Percentiles rank a stretch among this genome's conserved stretches.
Evolutionary conservation across 2,113 vertebrate genomes (phyloP).

Genomic region (Stegostoma tigrinum): DNA sequence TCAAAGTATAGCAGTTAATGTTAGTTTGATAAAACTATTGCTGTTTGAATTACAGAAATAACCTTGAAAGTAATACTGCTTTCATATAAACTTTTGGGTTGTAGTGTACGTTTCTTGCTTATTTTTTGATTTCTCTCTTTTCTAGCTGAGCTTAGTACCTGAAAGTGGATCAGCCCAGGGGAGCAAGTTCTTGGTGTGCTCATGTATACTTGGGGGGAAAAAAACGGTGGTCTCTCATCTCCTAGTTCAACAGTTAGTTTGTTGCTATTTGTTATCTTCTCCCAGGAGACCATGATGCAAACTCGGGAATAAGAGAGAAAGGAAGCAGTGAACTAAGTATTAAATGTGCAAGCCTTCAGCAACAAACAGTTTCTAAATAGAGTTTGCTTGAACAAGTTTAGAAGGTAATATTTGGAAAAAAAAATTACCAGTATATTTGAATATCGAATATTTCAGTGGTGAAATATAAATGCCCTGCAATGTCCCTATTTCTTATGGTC

Average conservation of each 20-base stretch:
- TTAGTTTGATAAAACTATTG: background rate
- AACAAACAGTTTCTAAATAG: background rate
- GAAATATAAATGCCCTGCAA: background rate
- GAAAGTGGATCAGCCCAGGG: background rate
- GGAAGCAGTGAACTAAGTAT: background rate
- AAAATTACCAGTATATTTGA: background rate
- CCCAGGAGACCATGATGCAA: background rate
- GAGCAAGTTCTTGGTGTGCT: background rate
- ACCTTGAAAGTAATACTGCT: background rate
- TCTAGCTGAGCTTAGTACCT: background rate
- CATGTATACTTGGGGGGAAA: background rate
- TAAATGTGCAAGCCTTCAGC: too few relatives aligned
- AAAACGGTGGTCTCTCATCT: background rate
- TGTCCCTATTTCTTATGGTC: too few relatives aligned
- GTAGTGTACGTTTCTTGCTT: background rate
- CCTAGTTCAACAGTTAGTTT: background rate
- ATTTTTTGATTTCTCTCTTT: background rate
- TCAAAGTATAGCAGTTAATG: background rate
- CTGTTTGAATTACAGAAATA: background rate
- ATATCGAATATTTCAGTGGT: background rate
- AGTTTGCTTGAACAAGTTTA: background rate
- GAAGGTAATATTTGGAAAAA: background rate
- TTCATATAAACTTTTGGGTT: background rate
- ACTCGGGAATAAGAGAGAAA: background rate
- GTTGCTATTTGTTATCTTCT: background rate